Percentiles rank a stretch among this genome's conserved stretches.
Conservation (phyloP, 2,797 vertebrate species). For the Xiphorhynchus erythropygius region DNA sequence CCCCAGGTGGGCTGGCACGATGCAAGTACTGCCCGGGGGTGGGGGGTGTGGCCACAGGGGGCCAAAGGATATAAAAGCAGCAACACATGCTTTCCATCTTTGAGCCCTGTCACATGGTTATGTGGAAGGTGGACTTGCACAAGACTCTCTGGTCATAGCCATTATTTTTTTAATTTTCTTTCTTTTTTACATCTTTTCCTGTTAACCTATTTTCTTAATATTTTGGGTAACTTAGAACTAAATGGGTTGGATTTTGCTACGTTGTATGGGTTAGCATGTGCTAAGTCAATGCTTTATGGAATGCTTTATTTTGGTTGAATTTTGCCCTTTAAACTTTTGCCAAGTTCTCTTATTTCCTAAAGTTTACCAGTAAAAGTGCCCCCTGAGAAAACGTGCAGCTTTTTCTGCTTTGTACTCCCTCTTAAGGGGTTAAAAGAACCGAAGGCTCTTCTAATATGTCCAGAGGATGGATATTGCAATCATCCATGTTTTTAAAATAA, state of each 20-base stretch:
- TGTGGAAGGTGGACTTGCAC: background rate
- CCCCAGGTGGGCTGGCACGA: background rate
- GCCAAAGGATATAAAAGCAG: background rate
- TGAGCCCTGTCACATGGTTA: background rate
- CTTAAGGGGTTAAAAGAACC: background rate
- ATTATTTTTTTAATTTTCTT: background rate
- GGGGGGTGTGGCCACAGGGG: background rate
- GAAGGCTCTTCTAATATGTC: background rate
- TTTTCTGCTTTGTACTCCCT: background rate
- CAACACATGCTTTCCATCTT: no score
- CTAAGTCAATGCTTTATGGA: background rate
- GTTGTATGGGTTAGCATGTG: background rate
- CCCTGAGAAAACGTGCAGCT: background rate
- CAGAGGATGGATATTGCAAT: background rate
- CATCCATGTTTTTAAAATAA: background rate
- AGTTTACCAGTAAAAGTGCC: background rate
- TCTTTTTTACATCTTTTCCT: background rate
- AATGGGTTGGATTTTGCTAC: background rate
- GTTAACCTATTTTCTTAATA: background rate
- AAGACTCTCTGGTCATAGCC: background rate
- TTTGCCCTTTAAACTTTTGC: background rate
- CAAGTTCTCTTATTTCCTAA: background rate
- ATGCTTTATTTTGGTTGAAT: background rate
- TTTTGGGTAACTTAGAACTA: background rate
- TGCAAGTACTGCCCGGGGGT: background rate